Base-by-base conservation (phyloP, 2,888 invertebrate genomes). In the Brachypalpus laphriformis region DNA sequence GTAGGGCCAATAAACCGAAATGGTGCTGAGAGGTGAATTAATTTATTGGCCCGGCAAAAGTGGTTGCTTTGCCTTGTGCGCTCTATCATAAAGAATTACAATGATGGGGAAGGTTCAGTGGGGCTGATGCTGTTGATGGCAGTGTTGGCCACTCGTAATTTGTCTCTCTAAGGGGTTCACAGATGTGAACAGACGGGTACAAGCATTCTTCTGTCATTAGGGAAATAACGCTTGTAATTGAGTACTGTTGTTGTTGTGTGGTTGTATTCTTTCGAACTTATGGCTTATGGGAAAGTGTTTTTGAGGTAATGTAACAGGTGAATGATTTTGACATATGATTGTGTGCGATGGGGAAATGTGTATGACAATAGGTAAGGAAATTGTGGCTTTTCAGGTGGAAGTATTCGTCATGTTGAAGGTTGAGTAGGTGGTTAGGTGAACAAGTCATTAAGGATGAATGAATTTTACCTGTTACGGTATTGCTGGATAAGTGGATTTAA, bases 141-240 rank as follows among this genome's bases (percentile, higher is more conserved):
- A 20, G 34, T 57, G 75, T 57, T 40, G 70, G 70, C 68, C 77
- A 61, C 70, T 54, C 20, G 70, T 61, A 77, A 68, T 70, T 61
- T 70, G 70, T 77, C 77, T 77, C 31, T 22, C 34, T 70, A 61
- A 77, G 70, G 59, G 70, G 42, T 18, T 61, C 31, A 22, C 59
- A 61, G 66, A 76, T 68, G 66, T 40, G 49, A 77, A 61, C 61
- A 70, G 77, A 77, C 68, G 76, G 68, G n/a, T 59, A 68, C 76
- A 65, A 65, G 71, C 59, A 76, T 65, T 65, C 45, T 59, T 40
- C 34, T 77, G 71, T 76, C 82, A 77, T 77, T 77, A 72, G 71
- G 76, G 65, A 59, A 82, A 82, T 82, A 77, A 54, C 51, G 51
- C 71, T 72, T 59, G 77, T 82, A 77, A 82, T 77, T 82, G 71